A percentile compares a stretch with the other conserved stretches of the same genome.
Evolutionary conservation across 2,113 vertebrate genomes (phyloP).

Genomic region (Nycticorax nycticorax): DNA sequence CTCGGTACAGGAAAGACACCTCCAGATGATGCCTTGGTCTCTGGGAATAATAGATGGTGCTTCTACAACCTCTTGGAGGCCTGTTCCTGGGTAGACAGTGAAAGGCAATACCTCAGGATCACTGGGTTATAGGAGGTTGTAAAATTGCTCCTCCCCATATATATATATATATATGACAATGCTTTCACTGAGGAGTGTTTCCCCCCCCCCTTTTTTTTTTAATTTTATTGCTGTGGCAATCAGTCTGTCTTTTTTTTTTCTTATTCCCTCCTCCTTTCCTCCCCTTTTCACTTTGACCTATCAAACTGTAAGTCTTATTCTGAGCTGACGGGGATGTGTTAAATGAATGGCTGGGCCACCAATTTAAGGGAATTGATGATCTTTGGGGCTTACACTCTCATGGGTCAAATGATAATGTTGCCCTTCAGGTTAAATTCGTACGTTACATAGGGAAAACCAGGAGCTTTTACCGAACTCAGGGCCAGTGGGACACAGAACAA

Average conservation of each 20-base stretch:
- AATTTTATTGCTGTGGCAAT: not conserved
- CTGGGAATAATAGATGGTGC: slow-evolving; percentile 4
- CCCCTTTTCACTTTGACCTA: slow-evolving; percentile 10
- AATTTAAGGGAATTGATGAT: slow-evolving; percentile 36
- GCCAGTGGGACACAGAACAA: not conserved
- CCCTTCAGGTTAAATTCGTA: slow-evolving; percentile 41
- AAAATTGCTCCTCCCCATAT: not conserved
- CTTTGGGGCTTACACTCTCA: slow-evolving; percentile 42
- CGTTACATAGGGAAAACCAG: not conserved
- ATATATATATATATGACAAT: not conserved
- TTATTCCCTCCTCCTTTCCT: not conserved
- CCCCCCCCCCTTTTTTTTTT: too few relatives aligned
- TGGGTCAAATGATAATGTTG: slow-evolving; percentile 44
- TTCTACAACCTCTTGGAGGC: slow-evolving; percentile 10
- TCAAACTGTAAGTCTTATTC: slow-evolving; percentile 32
- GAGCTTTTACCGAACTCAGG: not conserved
- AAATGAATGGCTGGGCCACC: slow-evolving; percentile 6
- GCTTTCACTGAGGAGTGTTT: slow-evolving; percentile 12
- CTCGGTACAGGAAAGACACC: fast-evolving
- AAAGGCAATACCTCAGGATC: not conserved
- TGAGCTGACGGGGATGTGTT: not conserved
- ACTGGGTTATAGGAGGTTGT: not conserved
- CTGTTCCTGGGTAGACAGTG: not conserved
- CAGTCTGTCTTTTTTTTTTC: not conserved
- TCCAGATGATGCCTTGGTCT: not conserved